These are phyloP conservation scores for Drosophila seguyi DNA, from an alignment of 1,140 invertebrate species.

Conservation along the genomic window DNA sequence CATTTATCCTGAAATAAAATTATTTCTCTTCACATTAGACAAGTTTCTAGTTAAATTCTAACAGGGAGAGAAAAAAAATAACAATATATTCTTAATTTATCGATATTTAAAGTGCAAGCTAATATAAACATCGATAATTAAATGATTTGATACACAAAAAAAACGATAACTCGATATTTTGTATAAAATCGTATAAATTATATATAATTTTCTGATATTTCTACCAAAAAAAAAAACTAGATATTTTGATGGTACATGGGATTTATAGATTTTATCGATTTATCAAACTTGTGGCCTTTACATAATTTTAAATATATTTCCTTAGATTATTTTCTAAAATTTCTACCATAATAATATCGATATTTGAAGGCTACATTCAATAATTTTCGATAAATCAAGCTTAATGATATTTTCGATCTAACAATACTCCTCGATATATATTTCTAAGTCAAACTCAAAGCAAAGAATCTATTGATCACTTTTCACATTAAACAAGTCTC, in stretches of 20 bases:
- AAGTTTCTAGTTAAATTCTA: background rate
- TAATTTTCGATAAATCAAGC: no score
- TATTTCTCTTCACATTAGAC: no score
- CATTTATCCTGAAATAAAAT: background rate
- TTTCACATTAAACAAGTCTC: no score
- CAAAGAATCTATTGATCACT: background rate
- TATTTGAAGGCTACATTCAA: background rate
- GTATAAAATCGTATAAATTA: background rate
- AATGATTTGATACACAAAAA: background rate
- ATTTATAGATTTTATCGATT: no score
- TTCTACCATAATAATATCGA: no score
- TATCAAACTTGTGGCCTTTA: no score
- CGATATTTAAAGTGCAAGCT: background rate
- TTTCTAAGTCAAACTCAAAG: background rate
- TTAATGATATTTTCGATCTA: background rate
- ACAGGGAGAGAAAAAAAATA: background rate
- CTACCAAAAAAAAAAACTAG: background rate
- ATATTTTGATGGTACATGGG: background rate
- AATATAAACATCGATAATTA: background rate
- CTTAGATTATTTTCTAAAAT: no score
- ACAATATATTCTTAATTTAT: background rate
- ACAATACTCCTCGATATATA: background rate
- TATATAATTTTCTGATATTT: background rate
- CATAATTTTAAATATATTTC: no score
- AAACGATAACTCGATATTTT: background rate